Conservation (phyloP, 2,797 vertebrate genomes). For the Merluccius polli region DNA sequence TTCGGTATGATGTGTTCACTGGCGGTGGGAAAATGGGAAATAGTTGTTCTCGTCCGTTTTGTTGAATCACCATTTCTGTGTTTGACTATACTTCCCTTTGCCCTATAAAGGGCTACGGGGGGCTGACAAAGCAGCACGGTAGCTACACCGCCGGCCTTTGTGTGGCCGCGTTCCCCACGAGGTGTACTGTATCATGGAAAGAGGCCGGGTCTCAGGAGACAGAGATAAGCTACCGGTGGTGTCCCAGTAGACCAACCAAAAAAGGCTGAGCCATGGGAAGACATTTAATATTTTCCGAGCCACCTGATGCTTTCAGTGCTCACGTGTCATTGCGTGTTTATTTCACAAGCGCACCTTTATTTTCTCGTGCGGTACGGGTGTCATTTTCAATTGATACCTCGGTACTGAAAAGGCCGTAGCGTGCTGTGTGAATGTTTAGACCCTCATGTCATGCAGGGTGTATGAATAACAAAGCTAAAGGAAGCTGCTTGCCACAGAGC, state of each 20-base stretch:
- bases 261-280: conserved; percentile 33
- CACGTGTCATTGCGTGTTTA: not conserved
- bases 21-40: not conserved
- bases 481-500: not conserved
- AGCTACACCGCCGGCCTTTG: not conserved
- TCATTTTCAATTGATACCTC: not conserved
- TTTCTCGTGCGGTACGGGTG: not conserved
- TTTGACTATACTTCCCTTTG: not conserved
- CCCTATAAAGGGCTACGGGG: not conserved
- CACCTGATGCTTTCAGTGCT: not conserved
- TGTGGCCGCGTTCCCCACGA: not conserved
- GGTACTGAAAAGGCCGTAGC: not conserved
- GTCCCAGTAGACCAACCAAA: conserved; percentile 34
- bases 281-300: not conserved
- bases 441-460: not conserved
- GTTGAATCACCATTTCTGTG: not conserved
- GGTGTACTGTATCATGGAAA: not conserved
- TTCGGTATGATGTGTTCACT: not conserved
- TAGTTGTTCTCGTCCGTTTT: not conserved
- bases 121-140: not conserved
- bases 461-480: not conserved
- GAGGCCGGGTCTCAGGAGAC: not conserved
- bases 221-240: not conserved
- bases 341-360: not conserved
- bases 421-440: conserved; percentile 35